Evolutionary conservation across 2,113 vertebrate genomes (phyloP).

Genomic region (Chiloscyllium plagiosum): DNA sequence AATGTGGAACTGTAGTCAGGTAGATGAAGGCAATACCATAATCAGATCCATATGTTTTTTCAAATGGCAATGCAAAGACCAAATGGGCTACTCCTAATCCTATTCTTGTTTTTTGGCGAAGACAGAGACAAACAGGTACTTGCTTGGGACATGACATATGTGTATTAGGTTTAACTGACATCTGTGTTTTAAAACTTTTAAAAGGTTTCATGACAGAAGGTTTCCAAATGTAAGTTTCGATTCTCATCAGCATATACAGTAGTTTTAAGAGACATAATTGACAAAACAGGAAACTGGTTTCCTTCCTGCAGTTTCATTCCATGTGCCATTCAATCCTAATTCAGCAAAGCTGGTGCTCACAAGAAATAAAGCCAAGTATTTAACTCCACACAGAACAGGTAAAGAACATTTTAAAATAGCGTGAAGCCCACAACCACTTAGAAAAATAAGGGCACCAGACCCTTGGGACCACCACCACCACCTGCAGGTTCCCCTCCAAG

Average conservation of each 20-base stretch:
- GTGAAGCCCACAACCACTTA: not conserved
- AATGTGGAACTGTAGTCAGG: too few relatives aligned
- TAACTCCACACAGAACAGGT: not conserved
- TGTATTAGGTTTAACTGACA: too few relatives aligned
- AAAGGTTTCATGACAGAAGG: not conserved
- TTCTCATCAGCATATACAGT: constrained; percentile 8
- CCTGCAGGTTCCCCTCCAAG: too few relatives aligned
- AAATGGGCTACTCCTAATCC: too few relatives aligned
- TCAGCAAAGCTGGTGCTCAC: not conserved
- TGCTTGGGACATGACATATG: too few relatives aligned
- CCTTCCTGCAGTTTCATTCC: not conserved
- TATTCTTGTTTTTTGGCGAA: too few relatives aligned
- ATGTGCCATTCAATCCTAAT: not conserved
- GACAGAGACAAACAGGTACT: too few relatives aligned
- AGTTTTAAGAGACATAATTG: not conserved
- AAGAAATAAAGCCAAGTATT: not conserved
- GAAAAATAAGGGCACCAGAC: too few relatives aligned
- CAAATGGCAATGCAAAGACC: too few relatives aligned
- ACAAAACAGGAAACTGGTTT: not conserved
- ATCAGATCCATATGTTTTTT: too few relatives aligned
- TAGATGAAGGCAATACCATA: too few relatives aligned
- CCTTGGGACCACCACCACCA: too few relatives aligned
- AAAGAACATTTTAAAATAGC: not conserved
- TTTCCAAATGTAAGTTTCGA: not conserved
- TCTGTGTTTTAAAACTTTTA: not conserved